Evolutionary conservation across 2,797 vertebrate species (phyloP), one percentile per base, ranked within the genome.

Genomic region (Xenops minutus): DNA sequence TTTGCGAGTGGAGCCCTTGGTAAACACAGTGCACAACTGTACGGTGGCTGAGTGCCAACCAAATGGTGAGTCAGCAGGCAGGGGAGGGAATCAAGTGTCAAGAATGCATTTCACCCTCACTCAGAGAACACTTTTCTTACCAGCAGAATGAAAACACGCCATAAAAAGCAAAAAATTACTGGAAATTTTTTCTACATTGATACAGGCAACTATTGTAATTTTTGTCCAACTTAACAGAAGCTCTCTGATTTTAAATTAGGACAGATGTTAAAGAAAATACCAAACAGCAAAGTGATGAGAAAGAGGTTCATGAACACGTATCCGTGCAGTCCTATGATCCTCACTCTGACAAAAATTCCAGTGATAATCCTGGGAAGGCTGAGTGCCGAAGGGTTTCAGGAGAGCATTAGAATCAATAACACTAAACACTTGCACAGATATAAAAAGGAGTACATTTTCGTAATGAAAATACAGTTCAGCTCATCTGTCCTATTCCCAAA

Each of bases 61-160:
- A 94, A 95, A 91, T 46, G 93, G 92, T 95, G 96, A 97, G 85
- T 94, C 95, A 96, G 96, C 96, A 95, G 74, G 73, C 86, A 84
- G 79, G 67, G 71, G 24, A 85, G 56, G 80, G 95, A 95, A 79
- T 93, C 86, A 56, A 92, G 93, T 91, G 61, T 93, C 94, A 93
- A 76, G 78, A 92, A 87, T 75, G 78, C 58, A 32, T 94, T 94
- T 95, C 97, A 97, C 90, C 86, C 84, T 85, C 88, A 44, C 88
- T 89, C 59, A 73, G 68, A 93, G 76, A 86, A 77, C 44, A 11
- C 67, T 91, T 79, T 78, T 83, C 61, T 37, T 63, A 64, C 12
- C 16, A 88, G 55, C 10, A 79, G 39, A 62, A 89, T 14, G 13
- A 71, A 95, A 85, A 37, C 3, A 23, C 3, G 23, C 51, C 23